These are phyloP conservation scores for Gymnoscopelus microlampas DNA, from an alignment of 2,797 vertebrate species.

Conservation along the genomic window DNA sequence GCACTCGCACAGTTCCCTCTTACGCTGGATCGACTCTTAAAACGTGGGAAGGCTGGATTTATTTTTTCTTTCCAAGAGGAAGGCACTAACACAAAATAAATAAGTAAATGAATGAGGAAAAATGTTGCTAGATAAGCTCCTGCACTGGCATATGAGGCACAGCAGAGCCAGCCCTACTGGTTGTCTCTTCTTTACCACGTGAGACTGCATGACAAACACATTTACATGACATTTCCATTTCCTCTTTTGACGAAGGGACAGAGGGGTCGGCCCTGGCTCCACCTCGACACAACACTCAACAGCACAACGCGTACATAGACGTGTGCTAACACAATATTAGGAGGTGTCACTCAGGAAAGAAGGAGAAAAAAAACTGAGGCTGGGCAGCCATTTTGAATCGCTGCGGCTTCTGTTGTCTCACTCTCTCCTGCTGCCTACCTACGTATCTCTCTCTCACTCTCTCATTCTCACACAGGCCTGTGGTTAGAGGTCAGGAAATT, in stretches of 20 bases:
- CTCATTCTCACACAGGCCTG: too few species aligned
- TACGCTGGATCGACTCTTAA: constrained; percentile 19
- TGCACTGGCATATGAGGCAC: constrained; percentile 52
- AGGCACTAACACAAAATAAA: constrained; percentile 16
- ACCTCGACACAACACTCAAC: constrained; percentile 17
- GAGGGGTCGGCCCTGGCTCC: constrained; percentile 28
- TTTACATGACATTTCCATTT: constrained; percentile 71
- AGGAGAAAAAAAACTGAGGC: not conserved
- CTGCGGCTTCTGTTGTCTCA: not conserved
- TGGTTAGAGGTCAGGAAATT: not conserved
- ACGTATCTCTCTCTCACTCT: not conserved
- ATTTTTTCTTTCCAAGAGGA: constrained; percentile 17
- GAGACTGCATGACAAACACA: constrained; percentile 59
- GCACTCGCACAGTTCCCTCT: not conserved
- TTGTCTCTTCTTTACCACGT: constrained; percentile 30
- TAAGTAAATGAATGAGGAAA: constrained; percentile 33
- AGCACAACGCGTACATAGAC: constrained; percentile 19
- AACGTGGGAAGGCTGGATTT: constrained; percentile 26
- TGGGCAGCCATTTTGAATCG: constrained; percentile 58
- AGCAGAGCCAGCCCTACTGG: constrained; percentile 35
- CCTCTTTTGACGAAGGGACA: constrained; percentile 48
- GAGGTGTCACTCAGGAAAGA: constrained; percentile 34
- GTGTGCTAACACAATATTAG: constrained; percentile 23
- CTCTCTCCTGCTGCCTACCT: not conserved
- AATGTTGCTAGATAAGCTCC: constrained; percentile 46